Percentiles rank a stretch among this genome's conserved stretches.
Evolutionary conservation across 2,888 invertebrate species (phyloP).

Genomic region (Ectobius pallidus): DNA sequence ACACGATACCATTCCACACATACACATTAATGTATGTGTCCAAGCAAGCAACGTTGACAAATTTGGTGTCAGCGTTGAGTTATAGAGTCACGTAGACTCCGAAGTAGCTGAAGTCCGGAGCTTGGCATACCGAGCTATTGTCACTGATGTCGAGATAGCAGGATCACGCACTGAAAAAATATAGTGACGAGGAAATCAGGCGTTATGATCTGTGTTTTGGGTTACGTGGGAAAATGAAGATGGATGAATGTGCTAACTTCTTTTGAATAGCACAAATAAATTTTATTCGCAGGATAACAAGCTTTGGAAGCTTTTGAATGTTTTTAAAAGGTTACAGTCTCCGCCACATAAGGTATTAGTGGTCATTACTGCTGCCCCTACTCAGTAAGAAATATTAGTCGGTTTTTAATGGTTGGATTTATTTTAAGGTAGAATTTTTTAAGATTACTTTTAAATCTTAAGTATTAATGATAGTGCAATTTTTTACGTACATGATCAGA

Average conservation of each 20-base stretch:
- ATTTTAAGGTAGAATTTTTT: too few species aligned
- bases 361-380: too few species aligned
- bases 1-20: constrained; percentile 1
- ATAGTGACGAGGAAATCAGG: background rate
- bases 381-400: too few species aligned
- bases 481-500: too few species aligned
- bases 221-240: constrained; percentile 18
- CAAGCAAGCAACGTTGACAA: constrained; percentile 38
- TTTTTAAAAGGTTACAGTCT: too few species aligned
- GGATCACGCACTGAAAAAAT: background rate
- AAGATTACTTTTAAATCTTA: too few species aligned
- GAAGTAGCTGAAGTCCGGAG: background rate
- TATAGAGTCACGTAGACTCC: constrained; percentile 26
- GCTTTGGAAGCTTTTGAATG: too few species aligned
- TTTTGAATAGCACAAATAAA: too few species aligned
- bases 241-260: background rate
- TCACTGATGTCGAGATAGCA: constrained; percentile 22
- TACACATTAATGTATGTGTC: background rate
- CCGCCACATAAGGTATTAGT: too few species aligned
- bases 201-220: constrained; percentile 1
- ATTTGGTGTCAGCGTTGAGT: constrained; percentile 40
- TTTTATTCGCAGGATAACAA: too few species aligned
- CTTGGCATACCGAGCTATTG: constrained; percentile 11
- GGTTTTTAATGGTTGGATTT: too few species aligned
- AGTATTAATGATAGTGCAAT: too few species aligned